Base-by-base conservation (phyloP, 2,888 invertebrate genomes). In the Andrena flavipes region DNA sequence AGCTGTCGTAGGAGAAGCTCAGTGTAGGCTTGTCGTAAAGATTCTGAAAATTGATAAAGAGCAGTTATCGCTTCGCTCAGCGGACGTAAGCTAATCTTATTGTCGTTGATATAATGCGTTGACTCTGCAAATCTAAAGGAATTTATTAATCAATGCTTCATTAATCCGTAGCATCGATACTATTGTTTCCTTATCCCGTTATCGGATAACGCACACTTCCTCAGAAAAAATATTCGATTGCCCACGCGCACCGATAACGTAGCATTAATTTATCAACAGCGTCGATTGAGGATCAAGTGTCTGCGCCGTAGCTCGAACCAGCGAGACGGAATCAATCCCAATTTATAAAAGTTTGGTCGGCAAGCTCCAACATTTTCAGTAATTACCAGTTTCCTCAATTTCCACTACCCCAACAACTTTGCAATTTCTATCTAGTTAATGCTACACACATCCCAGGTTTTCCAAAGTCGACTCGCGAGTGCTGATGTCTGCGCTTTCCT, bases 1-100 rank as follows among this genome's bases (percentile, higher is more conserved):
- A 64, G 8, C 51, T 35, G 30, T 85, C 65, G 51, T 68, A 42
- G 1, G 87, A 87, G 13, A 86, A 56, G 33, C n/a, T 13, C 33
- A 69, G 29, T 8, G 29, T 0, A 1, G 63, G 71, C 2, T 56
- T 48, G 2, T 59, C n/a, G 30, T 69, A 82, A 1, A 23, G 26
- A 1, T 26, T 35, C 84, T 84, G 68, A 42, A 76, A 73, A 69
- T 68, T 7, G 16, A 51, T 35, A 3, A 62, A 64, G 8, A 0
- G 5, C 16, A 42, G 42, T 42, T 42, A 42, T 42, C 42, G 42
- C 16, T 16, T 42, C 42, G 5, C 16, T 42, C 42, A 42, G 42
- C 42, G 42, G 1, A 16, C 16, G 16, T 42, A 16, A 42, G 16
- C 16, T 42, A 42, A 42, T 42, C 16, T 42, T 42, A 16, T 42